phyloP scores from a whole-genome alignment of 53 echinoderm and acorn worm genomes.

The Astropecten irregularis region DNA sequence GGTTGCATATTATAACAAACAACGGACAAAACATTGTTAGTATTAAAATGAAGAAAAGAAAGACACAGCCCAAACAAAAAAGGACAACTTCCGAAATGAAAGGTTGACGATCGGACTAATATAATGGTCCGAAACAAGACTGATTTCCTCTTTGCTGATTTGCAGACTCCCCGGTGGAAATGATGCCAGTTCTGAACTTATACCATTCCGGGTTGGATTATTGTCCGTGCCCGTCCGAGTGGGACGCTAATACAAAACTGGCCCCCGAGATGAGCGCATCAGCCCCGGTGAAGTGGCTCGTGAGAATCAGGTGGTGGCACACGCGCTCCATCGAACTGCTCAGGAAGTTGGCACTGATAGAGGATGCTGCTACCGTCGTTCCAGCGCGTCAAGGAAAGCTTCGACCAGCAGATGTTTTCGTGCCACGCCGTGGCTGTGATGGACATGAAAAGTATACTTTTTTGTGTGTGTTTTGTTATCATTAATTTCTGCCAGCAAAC shows the following conservation, averaged over 20 bases:
- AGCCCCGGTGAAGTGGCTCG: constrained; percentile 47
- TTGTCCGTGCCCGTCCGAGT: constrained; percentile 19
- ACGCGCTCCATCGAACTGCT: not conserved
- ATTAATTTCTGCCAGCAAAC: not conserved
- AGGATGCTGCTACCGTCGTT: constrained; percentile 22
- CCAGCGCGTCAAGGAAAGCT: not conserved
- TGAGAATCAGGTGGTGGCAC: constrained; percentile 24
- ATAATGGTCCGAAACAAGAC: constrained; percentile 23
- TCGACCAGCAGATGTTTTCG: constrained; percentile 60
- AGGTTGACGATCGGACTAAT: no score
- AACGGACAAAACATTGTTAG: no score
- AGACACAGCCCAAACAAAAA: no score
- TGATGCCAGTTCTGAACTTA: constrained; percentile 4
- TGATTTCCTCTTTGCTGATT: constrained; percentile 35
- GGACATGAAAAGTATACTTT: constrained; percentile 12
- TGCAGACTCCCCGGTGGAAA: constrained; percentile 14
- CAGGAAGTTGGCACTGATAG: constrained; percentile 30
- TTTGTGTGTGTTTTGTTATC: constrained; percentile 25
- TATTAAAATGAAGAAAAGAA: no score
- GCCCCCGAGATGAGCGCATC: constrained; percentile 17
- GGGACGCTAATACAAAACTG: constrained; percentile 29
- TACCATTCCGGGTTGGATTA: constrained; percentile 1
- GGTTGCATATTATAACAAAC: no score
- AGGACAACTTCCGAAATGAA: no score
- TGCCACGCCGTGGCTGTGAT: not conserved